Base-by-base conservation (phyloP, 1,140 invertebrate species). In the Anadara kagoshimensis region DNA sequence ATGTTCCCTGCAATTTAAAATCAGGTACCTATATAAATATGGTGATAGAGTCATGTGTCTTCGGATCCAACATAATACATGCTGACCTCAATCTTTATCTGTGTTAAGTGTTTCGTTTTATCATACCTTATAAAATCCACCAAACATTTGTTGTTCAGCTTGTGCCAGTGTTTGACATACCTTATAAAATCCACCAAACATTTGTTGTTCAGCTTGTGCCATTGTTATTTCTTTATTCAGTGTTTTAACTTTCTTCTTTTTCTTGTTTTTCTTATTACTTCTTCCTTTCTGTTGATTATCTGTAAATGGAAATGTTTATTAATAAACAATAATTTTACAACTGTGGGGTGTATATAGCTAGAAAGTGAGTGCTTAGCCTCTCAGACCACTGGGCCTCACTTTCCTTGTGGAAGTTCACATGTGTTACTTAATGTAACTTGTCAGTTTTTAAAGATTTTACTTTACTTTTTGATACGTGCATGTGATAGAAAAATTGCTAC, bases 151-250 rank as follows among this genome's bases (percentile, higher is more conserved):
- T n/a, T n/a, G n/a, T n/a, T n/a, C n/a, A n/a, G n/a, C n/a, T n/a
- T n/a, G n/a, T n/a, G n/a, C n/a, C n/a, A n/a, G n/a, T 67, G 14
- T 20, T 51, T 18, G 43, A 16, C 58, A 82, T 89, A 96, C 95
- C 92, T 97, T 98, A 86, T 97, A 98, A 89, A 96, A 98, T 26
- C 97, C 97, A 8, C 96, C 96, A 88, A 96, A 97, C 90, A 98
- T 93, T 88, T 96, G 96, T 86, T 97, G 95, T 87, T 97, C 91
- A 4, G 96, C 96, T 87, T 98, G 96, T 80, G 94, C 94, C 86
- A 96, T 92, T 5, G 94, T 92, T 47, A 96, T 94, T 87, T 98
- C 96, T 77, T 93, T 91, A 63, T 93, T 93, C 83, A 95, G 94
- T 0, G 95, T 94, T 58, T 94, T 92, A 3, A 92, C 88, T 92